These are phyloP conservation scores for Atractosteus spatula DNA, from an alignment of 2,113 vertebrate species.

Conservation along the genomic window DNA sequence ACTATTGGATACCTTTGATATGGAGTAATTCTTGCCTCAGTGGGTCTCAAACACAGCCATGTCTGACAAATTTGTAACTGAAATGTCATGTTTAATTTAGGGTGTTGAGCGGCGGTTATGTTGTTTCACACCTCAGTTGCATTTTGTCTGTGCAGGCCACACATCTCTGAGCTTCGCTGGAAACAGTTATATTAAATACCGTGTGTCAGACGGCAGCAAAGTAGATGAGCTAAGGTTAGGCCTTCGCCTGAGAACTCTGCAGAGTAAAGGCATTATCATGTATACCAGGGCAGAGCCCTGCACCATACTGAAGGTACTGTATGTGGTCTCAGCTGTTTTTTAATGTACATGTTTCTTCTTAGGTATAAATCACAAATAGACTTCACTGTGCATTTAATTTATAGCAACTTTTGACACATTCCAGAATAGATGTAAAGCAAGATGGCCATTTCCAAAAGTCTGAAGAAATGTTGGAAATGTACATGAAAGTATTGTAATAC, in stretches of 20 bases:
- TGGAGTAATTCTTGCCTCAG: neutral
- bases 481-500: too few relatives aligned
- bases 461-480: too few relatives aligned
- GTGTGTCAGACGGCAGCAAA: constrained; percentile 80
- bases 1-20: neutral
- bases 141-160: constrained; percentile 70
- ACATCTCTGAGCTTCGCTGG: constrained; percentile 94
- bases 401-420: too few relatives aligned
- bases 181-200: constrained; percentile 95
- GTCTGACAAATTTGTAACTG: neutral
- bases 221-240: constrained; percentile 84
- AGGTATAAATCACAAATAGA: too few relatives aligned
- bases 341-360: constrained; percentile 14
- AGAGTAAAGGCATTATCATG: constrained; percentile 91
- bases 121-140: neutral
- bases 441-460: too few relatives aligned
- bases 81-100: neutral
- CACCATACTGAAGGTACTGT: constrained; percentile 91
- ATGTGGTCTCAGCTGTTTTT: constrained; percentile 31
- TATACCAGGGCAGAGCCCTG: constrained; percentile 87
- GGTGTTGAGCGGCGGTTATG: neutral
- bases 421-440: too few relatives aligned
- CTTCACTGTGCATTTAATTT: too few relatives aligned
- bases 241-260: constrained; percentile 88
- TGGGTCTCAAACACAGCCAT: neutral